Evolutionary conservation across 2,797 vertebrate genomes (phyloP).

Genomic region (Notamacropus eugenii): DNA sequence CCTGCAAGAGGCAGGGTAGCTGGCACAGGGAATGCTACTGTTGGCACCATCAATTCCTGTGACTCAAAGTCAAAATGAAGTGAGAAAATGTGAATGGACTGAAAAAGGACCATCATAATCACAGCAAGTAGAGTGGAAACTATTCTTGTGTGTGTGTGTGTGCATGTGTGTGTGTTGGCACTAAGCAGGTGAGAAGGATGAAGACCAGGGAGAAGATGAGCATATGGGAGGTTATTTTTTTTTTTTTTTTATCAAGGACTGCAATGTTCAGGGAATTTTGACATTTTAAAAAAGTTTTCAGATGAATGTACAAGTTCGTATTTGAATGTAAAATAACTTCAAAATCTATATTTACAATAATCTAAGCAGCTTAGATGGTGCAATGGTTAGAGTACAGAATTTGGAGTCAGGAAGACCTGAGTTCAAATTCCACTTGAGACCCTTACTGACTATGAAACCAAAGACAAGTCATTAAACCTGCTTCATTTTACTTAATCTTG

Average conservation of each 20-base stretch:
- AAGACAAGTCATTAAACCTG: neutral
- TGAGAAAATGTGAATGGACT: neutral
- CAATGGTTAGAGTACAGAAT: neutral
- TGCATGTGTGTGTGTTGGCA: neutral
- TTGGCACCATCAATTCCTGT: neutral
- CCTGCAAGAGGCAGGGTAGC: neutral
- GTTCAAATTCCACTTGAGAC: neutral
- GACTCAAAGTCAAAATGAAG: constrained; percentile 1
- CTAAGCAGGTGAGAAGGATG: neutral
- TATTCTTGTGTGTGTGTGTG: neutral
- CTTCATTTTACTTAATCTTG: neutral
- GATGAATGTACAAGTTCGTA: neutral
- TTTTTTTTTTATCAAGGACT: neutral
- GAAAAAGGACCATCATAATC: neutral
- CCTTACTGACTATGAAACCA: neutral
- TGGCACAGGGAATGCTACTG: neutral
- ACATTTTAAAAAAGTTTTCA: neutral
- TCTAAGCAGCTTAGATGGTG: neutral
- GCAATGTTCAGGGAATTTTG: neutral
- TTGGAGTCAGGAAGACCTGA: neutral
- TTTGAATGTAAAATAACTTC: neutral
- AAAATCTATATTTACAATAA: neutral
- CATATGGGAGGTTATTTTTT: neutral
- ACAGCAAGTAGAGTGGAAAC: neutral
- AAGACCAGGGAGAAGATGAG: neutral